Conservation (phyloP, 2,113 vertebrate genomes). For the Laticauda laticaudata region DNA sequence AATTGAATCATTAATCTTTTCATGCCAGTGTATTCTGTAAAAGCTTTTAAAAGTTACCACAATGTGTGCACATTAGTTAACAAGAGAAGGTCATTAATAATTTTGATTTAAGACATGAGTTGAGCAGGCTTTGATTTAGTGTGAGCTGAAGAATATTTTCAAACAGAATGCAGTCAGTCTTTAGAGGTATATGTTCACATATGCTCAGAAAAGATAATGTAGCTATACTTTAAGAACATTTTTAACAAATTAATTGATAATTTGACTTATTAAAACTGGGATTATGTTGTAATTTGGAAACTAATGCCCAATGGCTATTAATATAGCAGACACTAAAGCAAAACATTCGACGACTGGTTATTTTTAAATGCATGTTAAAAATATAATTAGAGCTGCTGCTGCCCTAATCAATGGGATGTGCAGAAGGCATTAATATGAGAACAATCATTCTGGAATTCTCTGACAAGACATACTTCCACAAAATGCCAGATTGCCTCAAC, state of each 20-base stretch:
- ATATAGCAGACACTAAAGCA: background rate
- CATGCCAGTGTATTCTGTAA: background rate
- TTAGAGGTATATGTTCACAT: background rate
- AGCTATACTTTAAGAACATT: background rate
- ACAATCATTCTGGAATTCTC: background rate
- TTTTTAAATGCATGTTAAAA: background rate
- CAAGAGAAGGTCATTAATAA: background rate
- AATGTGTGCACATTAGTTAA: background rate
- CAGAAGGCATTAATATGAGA: background rate
- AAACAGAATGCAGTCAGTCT: background rate
- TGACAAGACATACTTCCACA: background rate
- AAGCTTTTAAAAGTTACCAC: background rate
- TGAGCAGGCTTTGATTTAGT: background rate
- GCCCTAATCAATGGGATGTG: background rate
- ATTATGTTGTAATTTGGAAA: background rate
- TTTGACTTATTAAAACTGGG: background rate
- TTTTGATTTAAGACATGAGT: background rate
- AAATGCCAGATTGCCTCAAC: background rate
- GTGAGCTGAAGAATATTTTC: background rate
- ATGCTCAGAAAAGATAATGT: background rate
- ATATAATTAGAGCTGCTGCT: background rate
- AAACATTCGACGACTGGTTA: background rate
- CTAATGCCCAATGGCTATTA: background rate
- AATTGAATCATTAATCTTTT: background rate
- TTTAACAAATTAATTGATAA: background rate